Evolutionary conservation across 2,888 invertebrate species (phyloP).

Genomic region (Tortricodes alternella): DNA sequence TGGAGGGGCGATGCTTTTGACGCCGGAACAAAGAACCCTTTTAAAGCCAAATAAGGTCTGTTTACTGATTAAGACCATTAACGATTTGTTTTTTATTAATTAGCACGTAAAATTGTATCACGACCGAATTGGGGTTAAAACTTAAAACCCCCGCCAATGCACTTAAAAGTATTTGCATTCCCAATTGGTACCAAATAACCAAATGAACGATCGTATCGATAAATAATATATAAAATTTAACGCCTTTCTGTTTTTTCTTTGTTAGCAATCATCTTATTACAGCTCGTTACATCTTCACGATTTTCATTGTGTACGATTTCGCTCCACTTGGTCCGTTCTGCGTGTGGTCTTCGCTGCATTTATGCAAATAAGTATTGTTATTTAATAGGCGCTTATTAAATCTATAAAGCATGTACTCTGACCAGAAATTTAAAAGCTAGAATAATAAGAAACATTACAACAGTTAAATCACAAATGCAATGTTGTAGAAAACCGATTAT

Average conservation of each 20-base stretch:
- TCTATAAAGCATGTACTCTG: too few species aligned
- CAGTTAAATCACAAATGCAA: too few species aligned
- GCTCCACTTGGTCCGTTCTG: slow-evolving; percentile 30
- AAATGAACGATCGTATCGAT: slow-evolving; percentile 15
- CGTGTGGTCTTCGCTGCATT: slow-evolving; percentile 34
- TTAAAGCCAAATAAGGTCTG: slow-evolving; percentile 1
- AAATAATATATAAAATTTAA: slow-evolving; percentile 39
- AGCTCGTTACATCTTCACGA: slow-evolving; percentile 34
- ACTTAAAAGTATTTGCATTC: slow-evolving; percentile 6
- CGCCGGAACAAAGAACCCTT: slow-evolving; percentile 11
- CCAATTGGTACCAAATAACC: slow-evolving; percentile 19
- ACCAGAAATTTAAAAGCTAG: too few species aligned
- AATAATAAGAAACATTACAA: too few species aligned
- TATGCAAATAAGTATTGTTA: background rate
- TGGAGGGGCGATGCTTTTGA: background rate
- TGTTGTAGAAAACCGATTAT: too few species aligned
- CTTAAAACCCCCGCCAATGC: background rate
- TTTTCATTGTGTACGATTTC: slow-evolving; percentile 35
- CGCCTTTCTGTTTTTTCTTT: slow-evolving; percentile 36
- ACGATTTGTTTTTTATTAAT: slow-evolving; percentile 18
- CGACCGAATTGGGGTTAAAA: background rate
- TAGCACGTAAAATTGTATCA: background rate
- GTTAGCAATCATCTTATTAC: slow-evolving; percentile 37
- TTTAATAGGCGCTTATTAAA: background rate
- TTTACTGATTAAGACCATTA: slow-evolving; percentile 5